These are phyloP conservation scores for Euura lappo DNA, from an alignment of 1,140 invertebrate species.

Conservation along the genomic window DNA sequence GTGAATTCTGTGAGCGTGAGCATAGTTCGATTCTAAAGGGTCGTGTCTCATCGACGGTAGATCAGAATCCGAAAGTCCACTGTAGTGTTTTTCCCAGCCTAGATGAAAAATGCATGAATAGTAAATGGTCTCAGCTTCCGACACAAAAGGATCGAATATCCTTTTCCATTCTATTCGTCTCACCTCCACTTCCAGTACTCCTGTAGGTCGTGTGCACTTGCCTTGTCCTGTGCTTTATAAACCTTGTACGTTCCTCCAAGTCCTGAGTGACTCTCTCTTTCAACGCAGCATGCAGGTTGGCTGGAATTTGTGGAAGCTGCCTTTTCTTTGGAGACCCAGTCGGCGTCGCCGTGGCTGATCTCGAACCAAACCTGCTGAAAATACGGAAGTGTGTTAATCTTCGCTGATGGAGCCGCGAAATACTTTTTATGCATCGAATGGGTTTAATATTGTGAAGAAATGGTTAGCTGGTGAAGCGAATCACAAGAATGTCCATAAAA, in stretches of 20 bases:
- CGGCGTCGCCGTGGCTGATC: conserved; percentile 90
- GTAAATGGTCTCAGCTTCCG: not conserved
- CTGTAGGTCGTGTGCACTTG: conserved; percentile 71
- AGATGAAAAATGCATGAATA: conserved; percentile 14
- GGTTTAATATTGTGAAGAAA: no score
- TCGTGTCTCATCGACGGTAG: conserved; percentile 63
- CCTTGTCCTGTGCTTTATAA: conserved; percentile 73
- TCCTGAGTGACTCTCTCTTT: conserved; percentile 79
- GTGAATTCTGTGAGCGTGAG: conserved; percentile 60
- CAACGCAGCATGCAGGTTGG: conserved; percentile 67
- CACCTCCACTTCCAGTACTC: conserved; percentile 69
- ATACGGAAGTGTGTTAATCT: not conserved
- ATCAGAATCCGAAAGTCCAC: conserved; percentile 83
- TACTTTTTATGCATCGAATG: not conserved
- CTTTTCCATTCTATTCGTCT: conserved; percentile 10
- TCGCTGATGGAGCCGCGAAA: not conserved
- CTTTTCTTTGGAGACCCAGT: conserved; percentile 94
- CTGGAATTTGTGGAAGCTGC: conserved; percentile 91
- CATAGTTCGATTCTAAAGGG: conserved; percentile 56
- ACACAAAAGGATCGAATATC: not conserved
- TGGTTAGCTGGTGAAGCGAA: no score
- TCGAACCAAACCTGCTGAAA: conserved; percentile 72
- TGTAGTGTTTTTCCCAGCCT: conserved; percentile 81
- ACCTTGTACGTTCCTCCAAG: conserved; percentile 81
- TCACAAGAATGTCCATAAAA: no score